Evolutionary conservation across 2,797 vertebrate species (phyloP).

Genomic region (Emydoidea blandingii): DNA sequence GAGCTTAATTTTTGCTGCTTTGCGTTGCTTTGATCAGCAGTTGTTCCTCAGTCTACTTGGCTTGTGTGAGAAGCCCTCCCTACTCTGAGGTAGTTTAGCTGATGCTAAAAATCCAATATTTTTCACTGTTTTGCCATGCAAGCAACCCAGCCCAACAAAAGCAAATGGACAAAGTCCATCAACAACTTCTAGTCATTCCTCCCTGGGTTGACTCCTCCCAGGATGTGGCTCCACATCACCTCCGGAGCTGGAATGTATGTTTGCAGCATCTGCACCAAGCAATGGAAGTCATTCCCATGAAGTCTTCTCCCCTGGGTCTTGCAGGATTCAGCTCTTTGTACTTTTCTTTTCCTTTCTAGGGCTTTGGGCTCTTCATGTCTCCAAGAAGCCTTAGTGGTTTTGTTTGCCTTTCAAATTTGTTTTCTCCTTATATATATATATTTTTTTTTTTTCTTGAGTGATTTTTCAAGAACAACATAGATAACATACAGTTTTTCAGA

Average conservation of each 20-base stretch:
- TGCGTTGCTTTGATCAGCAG: constrained; percentile 52
- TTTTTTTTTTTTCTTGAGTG: not conserved
- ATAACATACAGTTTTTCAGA: not conserved
- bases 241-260: not conserved
- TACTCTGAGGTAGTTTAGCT: constrained; percentile 16
- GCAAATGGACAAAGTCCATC: not conserved
- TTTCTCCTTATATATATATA: not conserved
- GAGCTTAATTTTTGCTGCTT: constrained; percentile 34
- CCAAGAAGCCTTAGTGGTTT: not conserved
- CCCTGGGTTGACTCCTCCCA: not conserved
- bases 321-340: not conserved
- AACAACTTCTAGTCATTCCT: not conserved
- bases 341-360: not conserved
- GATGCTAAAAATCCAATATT: not conserved
- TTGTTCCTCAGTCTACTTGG: constrained; percentile 19
- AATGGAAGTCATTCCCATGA: not conserved
- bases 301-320: not conserved
- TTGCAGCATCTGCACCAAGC: not conserved
- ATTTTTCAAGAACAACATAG: not conserved
- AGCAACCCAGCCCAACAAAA: constrained; percentile 13
- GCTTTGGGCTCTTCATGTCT: not conserved
- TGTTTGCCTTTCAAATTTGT: not conserved
- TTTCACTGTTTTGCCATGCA: constrained; percentile 13
- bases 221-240: not conserved
- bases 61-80: not conserved